Conservation (phyloP, 2,797 vertebrate genomes). For the Menidia menidia region DNA sequence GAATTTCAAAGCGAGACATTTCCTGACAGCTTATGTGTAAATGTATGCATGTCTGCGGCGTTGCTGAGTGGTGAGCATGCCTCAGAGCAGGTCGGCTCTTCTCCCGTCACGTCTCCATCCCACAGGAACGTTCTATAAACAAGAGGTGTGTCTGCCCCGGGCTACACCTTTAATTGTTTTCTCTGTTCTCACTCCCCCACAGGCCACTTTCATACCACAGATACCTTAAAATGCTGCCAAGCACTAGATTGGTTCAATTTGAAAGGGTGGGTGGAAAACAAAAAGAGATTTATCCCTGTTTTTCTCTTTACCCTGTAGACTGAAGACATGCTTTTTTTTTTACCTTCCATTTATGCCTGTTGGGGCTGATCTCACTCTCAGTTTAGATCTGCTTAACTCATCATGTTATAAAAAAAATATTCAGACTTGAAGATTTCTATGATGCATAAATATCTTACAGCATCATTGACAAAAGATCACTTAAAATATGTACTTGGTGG, state of each 20-base stretch:
- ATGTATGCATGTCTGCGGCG: slow-evolving; percentile 18
- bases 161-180: slow-evolving; percentile 80
- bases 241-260: slow-evolving; percentile 72
- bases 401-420: slow-evolving; percentile 15
- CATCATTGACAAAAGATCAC: background rate
- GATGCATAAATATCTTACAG: slow-evolving; percentile 15
- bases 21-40: slow-evolving; percentile 29
- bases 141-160: slow-evolving; percentile 69
- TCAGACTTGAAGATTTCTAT: slow-evolving; percentile 7
- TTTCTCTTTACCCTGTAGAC: slow-evolving; percentile 29
- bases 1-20: slow-evolving; percentile 14
- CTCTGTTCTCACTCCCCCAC: slow-evolving; percentile 58
- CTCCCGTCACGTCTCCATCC: slow-evolving; percentile 66
- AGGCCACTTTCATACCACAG: slow-evolving; percentile 59
- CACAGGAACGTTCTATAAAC: slow-evolving; percentile 77
- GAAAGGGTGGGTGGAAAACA: slow-evolving; percentile 58
- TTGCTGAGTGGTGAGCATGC: slow-evolving; percentile 38
- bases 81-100: slow-evolving; percentile 57
- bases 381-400: slow-evolving; percentile 31
- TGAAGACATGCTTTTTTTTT: slow-evolving; percentile 53
- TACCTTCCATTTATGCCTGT: slow-evolving; percentile 56
- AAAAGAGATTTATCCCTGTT: slow-evolving; percentile 59
- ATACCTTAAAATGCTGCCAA: slow-evolving; percentile 71
- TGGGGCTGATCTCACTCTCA: slow-evolving; percentile 38
- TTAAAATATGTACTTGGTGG: slow-evolving; percentile 4